These are phyloP conservation scores for Clarias platycephalus DNA, from an alignment of 2,797 vertebrate genomes.

Conservation along the genomic window DNA sequence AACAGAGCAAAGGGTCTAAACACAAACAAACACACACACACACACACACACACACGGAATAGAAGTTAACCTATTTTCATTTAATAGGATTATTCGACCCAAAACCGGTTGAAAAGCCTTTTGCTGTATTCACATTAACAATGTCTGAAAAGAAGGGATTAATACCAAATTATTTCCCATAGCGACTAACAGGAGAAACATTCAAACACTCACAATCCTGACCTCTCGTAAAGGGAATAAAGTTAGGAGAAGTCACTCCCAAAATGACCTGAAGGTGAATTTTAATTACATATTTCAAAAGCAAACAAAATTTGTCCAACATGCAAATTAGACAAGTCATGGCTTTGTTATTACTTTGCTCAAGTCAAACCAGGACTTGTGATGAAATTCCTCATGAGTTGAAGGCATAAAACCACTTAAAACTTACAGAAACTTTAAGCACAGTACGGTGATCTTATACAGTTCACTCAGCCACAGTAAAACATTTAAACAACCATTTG, in stretches of 20 bases:
- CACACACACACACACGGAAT: background rate
- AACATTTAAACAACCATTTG: too few species aligned
- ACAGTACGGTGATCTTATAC: too few species aligned
- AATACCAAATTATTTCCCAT: background rate
- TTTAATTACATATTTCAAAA: background rate
- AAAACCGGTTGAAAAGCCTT: background rate
- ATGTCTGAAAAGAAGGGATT: background rate
- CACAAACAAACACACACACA: background rate
- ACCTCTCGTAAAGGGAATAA: background rate
- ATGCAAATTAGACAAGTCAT: background rate
- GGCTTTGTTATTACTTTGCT: background rate
- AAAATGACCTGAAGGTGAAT: background rate
- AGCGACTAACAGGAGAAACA: background rate
- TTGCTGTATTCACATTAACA: background rate
- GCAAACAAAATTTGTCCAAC: background rate
- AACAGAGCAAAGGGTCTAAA: conserved; percentile 37
- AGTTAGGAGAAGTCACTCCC: background rate
- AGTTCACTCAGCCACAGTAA: too few species aligned
- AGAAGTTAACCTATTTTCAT: background rate
- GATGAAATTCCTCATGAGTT: too few species aligned
- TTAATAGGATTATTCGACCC: conserved; percentile 11
- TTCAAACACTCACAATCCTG: background rate
- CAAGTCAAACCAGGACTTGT: too few species aligned
- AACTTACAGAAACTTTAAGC: too few species aligned
- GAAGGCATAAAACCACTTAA: too few species aligned